Evolutionary conservation across 2,113 vertebrate species (phyloP).

Genomic region (Tor tambroides): DNA sequence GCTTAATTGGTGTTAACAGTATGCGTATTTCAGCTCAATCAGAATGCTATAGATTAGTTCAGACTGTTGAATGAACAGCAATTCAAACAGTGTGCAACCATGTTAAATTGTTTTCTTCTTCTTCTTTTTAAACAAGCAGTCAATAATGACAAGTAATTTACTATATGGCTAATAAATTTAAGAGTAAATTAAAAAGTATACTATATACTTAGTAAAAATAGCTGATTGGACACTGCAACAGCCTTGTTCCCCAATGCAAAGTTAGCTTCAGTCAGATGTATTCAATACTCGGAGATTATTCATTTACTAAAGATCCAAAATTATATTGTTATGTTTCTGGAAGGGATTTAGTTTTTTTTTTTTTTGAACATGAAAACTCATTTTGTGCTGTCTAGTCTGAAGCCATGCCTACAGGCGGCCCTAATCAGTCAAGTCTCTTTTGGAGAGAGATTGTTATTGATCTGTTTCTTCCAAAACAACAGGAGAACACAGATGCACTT

Average conservation of each 20-base stretch:
- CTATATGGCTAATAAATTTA: not conserved
- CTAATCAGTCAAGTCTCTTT: constrained; percentile 42
- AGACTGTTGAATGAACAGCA: not conserved
- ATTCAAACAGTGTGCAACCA: not conserved
- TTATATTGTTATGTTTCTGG: not conserved
- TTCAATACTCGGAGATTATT: not conserved
- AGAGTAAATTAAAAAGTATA: not conserved
- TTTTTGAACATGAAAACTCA: constrained; percentile 15
- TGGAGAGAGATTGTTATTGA: constrained; percentile 56
- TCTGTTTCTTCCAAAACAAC: constrained; percentile 50
- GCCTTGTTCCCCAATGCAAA: not conserved
- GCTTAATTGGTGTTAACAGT: constrained; percentile 1
- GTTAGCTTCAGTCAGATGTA: not conserved
- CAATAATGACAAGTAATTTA: not conserved
- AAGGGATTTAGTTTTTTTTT: not conserved
- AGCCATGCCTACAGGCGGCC: constrained; percentile 38
- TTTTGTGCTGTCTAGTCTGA: constrained; percentile 14
- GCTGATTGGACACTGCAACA: not conserved
- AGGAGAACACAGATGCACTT: constrained; percentile 38
- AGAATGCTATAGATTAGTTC: not conserved
- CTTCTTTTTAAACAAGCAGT: not conserved
- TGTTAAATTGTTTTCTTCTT: not conserved
- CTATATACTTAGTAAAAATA: too few species aligned
- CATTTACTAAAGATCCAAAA: not conserved
- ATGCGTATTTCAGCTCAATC: not conserved